Evolutionary conservation across 2,113 vertebrate species (phyloP), one percentile per base, ranked within the genome.

Genomic region (Pachypanchax playfairii): DNA sequence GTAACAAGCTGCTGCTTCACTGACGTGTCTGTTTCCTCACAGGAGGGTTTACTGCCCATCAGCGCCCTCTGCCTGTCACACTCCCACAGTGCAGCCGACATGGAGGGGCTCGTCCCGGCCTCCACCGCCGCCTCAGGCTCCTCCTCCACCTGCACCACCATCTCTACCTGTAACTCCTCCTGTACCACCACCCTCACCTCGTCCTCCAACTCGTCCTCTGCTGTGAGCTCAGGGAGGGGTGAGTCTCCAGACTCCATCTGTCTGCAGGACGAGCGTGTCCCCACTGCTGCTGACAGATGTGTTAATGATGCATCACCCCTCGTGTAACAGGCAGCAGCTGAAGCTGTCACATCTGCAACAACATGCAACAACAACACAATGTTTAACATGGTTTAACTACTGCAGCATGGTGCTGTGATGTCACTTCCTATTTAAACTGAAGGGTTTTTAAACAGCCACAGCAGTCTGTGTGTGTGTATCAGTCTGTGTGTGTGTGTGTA

Each of bases 41-140:
- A 93, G 90, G 97, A 99, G 86, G 96, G 97, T 1, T 86, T 98
- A 48, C 92, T 99, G 33, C 97, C 96, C 66, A 94, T 95, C 92
- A 97, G 94, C 0, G 85, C 95, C 28, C 94, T 99, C 77, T 97
- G 95, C 65, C 92, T 98, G 67, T 97, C 96, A 9, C 95, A 96
- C 84, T 98, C 96, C 2, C 94, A 94, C 70, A 99, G 97, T 87
- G 96, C 96, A 0, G 92, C 96, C 65, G 96, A 99, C 89, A 99
- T 99, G 96, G 97, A 99, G 78, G 96, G 94, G 65, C 95, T 99
- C 77, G 90, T 95, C 82, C 94, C 82, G 0, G 39, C 83, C 0
- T 77, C 75, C 54, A 83, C 81, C 70, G 60, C 82, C 22, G 65
- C 77, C 56, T 76, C 77, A 64, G 58, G 52, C 55, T 59, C 75